phyloP scores from a whole-genome alignment of 2,113 vertebrate genomes.

The Synodontis membranacea region DNA sequence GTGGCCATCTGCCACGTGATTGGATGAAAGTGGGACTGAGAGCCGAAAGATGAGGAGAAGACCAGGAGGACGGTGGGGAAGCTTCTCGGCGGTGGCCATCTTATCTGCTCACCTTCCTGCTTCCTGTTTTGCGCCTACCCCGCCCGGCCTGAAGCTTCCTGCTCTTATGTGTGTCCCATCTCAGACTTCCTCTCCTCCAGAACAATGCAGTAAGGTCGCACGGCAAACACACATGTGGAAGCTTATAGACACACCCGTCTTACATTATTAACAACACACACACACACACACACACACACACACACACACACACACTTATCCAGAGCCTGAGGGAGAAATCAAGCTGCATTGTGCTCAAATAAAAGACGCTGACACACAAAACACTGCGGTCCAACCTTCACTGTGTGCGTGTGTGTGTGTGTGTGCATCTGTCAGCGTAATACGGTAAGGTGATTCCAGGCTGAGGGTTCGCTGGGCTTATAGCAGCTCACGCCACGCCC shows the following conservation, averaged over 20 bases:
- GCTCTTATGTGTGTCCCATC: constrained; percentile 67
- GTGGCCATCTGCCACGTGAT: constrained; percentile 46
- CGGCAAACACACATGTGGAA: not conserved
- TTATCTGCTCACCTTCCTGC: constrained; percentile 67
- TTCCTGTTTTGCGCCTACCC: constrained; percentile 72
- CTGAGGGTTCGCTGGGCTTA: not conserved
- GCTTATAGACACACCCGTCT: not conserved
- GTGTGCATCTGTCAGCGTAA: constrained; percentile 30
- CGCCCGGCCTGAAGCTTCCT: constrained; percentile 67
- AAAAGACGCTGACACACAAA: constrained; percentile 19
- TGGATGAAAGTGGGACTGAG: constrained; percentile 51
- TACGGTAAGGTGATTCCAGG: constrained; percentile 32
- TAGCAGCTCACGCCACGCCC: not conserved
- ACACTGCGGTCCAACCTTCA: not conserved
- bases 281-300: constrained; percentile 23
- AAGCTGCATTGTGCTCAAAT: not conserved
- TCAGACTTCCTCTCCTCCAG: constrained; percentile 65
- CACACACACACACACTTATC: constrained; percentile 19
- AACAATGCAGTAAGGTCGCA: constrained; percentile 51
- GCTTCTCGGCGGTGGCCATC: constrained; percentile 56
- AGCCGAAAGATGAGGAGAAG: constrained; percentile 44
- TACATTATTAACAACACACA: not conserved
- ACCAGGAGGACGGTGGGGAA: constrained; percentile 47
- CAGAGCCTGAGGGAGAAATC: not conserved
- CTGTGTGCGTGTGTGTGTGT: not conserved